Conservation (phyloP, 1,140 invertebrate genomes). For the Manduca sexta region DNA sequence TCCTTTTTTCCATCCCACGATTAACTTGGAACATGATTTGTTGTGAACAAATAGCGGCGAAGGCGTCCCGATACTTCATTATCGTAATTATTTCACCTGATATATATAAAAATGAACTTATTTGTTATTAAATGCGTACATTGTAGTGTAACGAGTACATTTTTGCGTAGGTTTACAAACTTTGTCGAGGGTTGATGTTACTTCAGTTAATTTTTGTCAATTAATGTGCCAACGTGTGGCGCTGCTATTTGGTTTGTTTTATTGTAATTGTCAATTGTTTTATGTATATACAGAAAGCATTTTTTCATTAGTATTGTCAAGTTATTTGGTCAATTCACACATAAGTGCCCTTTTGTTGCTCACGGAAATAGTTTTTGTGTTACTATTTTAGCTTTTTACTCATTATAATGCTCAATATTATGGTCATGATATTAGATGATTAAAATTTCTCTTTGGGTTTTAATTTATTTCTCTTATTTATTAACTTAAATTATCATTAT, state of each 20-base stretch:
- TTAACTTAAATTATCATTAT: conserved; percentile 2
- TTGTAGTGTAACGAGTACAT: conserved; percentile 27
- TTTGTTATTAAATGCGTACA: conserved; percentile 52
- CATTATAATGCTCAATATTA: conserved; percentile 67
- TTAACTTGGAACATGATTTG: conserved; percentile 19
- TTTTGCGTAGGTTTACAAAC: conserved; percentile 47
- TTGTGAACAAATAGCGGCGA: conserved; percentile 10
- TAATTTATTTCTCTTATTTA: conserved; percentile 51
- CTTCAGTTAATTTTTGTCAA: conserved; percentile 67
- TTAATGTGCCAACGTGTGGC: conserved; percentile 48
- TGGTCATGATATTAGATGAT: conserved; percentile 65
- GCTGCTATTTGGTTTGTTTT: conserved; percentile 33
- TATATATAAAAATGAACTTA: conserved; percentile 37
- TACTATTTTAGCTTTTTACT: conserved; percentile 52
- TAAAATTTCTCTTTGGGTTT: conserved; percentile 39
- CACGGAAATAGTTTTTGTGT: conserved; percentile 35
- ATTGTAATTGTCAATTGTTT: conserved; percentile 60
- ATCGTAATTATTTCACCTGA: conserved; percentile 5
- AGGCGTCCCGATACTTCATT: conserved; percentile 14
- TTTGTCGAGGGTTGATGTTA: conserved; percentile 51
- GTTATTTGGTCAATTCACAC: conserved; percentile 57
- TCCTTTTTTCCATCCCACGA: background rate
- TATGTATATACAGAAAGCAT: conserved; percentile 33
- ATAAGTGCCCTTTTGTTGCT: conserved; percentile 56
- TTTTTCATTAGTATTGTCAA: conserved; percentile 33